Base-by-base conservation (phyloP, 2,888 invertebrate genomes). In the Noctuana brunneofusca region DNA sequence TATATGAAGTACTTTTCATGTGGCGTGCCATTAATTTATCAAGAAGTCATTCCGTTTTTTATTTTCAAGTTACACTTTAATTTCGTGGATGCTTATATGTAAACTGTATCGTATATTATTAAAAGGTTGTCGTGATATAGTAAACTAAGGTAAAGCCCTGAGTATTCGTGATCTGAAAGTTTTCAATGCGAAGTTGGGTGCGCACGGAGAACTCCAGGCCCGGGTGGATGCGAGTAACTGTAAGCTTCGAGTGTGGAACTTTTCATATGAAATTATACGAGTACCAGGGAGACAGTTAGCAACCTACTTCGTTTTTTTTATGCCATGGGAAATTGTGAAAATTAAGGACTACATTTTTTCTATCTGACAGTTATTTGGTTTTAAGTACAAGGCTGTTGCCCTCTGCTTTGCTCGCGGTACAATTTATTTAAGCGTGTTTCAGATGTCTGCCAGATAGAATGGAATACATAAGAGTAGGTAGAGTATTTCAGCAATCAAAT, bases 231-330 rank as follows among this genome's bases (percentile, higher is more conserved):
- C 14, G 46, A 60, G 30, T 24, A 43, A 38, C 53, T 32, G 54
- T 32, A 27, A 53, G 53, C 30, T 30, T 22, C 48, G 48, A 22
- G 48, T 60, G 46, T 22, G 20, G 16, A 55, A 63, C 57, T 63
- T 63, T 63, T 57, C 63, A 43, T 52, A 57, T 57, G 49, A 57
- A 63, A 63, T 63, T 54, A 48, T 48, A 54, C 49, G 50, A 56
- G 50, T 20, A 56, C 30, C 48, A 35, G 53, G 11, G 52, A 52
- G 32, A 57, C 48, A 56, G 56, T 56, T 22, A 20, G 18, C 22
- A 46, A 56, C 43, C 46, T 56, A 27, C 30, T 43, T 41, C 30
- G 5, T 24, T 24, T 30, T 38, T 20, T 46, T 41, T 41, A 16
- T 20, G 12, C 20, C 11, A 20, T 46, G 11, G 46, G 46, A 46